Conservation (phyloP, 2,113 vertebrate species). For the Oostethus manadensis region DNA sequence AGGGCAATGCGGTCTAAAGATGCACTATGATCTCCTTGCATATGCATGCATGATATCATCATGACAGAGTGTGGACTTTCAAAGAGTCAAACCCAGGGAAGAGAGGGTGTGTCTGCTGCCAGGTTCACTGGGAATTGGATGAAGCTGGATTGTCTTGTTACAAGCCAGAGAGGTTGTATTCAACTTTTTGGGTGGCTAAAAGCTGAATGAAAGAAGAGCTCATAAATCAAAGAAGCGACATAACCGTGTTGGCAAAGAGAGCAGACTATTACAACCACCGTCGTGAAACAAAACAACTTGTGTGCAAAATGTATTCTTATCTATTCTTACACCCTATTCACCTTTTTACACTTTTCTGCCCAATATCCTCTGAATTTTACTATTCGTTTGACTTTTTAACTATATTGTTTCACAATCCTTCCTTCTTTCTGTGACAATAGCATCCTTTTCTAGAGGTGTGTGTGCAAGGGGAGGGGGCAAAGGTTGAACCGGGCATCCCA, state of each 20-base stretch:
- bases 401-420: constrained; percentile 62
- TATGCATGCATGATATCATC: constrained; percentile 70
- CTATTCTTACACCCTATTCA: too few relatives aligned
- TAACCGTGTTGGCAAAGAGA: background rate
- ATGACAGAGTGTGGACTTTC: constrained; percentile 60
- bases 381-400: constrained; percentile 67
- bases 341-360: too few relatives aligned
- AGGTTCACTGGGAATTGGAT: constrained; percentile 23
- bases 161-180: background rate
- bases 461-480: constrained; percentile 77
- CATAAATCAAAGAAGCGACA: background rate
- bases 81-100: constrained; percentile 32
- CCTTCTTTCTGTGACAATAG: constrained; percentile 80
- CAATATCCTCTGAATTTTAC: constrained; percentile 9
- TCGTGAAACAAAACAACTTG: too few relatives aligned
- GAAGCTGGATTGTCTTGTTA: constrained; percentile 19
- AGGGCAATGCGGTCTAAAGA: constrained; percentile 45
- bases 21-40: constrained; percentile 61
- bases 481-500: constrained; percentile 96
- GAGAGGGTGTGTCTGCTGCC: constrained; percentile 37
- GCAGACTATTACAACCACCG: background rate
- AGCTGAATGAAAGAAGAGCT: background rate
- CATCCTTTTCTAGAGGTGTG: constrained; percentile 68
- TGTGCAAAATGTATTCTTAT: background rate
- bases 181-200: background rate